Evolutionary conservation across 2,797 vertebrate species (phyloP).

Genomic region (Ceyx erithaca): DNA sequence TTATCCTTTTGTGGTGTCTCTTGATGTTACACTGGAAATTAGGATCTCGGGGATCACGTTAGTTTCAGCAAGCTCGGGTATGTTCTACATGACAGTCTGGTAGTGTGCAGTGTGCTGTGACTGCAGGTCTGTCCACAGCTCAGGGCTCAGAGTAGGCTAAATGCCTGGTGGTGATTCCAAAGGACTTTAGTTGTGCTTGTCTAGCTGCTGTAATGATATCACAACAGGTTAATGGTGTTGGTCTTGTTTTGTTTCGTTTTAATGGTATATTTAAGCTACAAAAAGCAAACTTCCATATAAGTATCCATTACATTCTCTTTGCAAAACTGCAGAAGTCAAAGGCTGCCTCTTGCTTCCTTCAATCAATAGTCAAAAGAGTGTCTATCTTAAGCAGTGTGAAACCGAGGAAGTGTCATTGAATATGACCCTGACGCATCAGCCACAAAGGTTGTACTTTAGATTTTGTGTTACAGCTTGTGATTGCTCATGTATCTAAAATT

Average conservation of each 20-base stretch:
- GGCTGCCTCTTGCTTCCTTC: not conserved
- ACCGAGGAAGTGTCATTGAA: not conserved
- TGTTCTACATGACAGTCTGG: accelerated
- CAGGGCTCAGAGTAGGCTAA: not conserved
- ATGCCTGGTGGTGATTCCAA: not conserved
- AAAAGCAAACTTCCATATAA: not conserved
- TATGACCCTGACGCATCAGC: not conserved
- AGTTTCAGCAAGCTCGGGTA: not conserved
- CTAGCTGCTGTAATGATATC: not conserved
- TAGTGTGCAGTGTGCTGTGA: not conserved
- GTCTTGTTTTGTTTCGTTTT: no score
- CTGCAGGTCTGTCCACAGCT: not conserved
- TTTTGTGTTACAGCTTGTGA: constrained; percentile 40
- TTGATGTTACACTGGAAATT: not conserved
- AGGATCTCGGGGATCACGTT: not conserved
- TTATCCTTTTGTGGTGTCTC: not conserved
- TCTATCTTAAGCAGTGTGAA: constrained; percentile 21
- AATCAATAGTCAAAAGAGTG: constrained; percentile 40
- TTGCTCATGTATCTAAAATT: constrained; percentile 53
- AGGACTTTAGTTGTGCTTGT: not conserved
- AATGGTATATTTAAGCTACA: not conserved
- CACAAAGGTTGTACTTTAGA: constrained; percentile 2
- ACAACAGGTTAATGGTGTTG: not conserved
- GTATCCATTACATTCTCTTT: not conserved
- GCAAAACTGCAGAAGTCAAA: constrained; percentile 34